Evolutionary conservation across 2,113 vertebrate genomes (phyloP).

Genomic region (Setophaga coronata): DNA sequence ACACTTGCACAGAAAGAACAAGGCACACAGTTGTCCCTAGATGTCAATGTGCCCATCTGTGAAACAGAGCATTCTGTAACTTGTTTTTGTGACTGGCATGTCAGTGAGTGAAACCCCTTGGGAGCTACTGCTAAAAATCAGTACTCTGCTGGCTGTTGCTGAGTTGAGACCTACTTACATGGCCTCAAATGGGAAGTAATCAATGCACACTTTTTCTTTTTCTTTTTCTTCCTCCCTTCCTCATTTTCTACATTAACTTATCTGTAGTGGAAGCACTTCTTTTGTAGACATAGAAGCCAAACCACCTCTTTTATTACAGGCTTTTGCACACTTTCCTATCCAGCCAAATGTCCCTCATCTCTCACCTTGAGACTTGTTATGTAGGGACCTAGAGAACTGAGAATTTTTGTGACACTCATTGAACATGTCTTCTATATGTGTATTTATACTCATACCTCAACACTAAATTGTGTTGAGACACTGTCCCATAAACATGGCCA

Average conservation of each 20-base stretch:
- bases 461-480: background rate
- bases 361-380: background rate
- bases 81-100: background rate
- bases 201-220: background rate
- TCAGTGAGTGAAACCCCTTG: background rate
- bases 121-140: background rate
- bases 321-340: background rate
- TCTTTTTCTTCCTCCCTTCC: background rate
- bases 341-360: background rate
- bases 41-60: background rate
- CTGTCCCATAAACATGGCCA: background rate
- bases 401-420: background rate
- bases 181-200: background rate
- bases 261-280: background rate
- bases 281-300: background rate
- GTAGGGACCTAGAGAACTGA: background rate
- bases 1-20: background rate
- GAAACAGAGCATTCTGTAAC: background rate
- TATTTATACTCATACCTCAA: background rate
- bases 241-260: background rate
- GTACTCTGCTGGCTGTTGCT: background rate
- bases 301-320: background rate
- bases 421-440: background rate
- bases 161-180: background rate
- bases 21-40: background rate